Base-by-base conservation (phyloP, 1,140 invertebrate genomes). In the Thalassaphorura encarpata region DNA sequence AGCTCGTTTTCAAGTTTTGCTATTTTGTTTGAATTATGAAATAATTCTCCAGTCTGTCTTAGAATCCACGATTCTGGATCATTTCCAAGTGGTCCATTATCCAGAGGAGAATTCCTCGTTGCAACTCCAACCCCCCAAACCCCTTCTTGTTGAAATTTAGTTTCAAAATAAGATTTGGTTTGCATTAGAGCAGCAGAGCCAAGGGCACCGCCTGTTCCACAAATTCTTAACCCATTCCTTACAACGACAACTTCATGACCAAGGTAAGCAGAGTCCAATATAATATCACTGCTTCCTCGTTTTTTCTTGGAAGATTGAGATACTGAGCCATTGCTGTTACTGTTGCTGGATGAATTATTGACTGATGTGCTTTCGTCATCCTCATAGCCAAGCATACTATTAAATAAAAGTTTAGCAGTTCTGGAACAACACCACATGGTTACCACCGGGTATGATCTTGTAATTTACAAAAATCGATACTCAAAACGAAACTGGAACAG, bases 111-210 rank as follows among this genome's bases (percentile, higher is more conserved):
- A 63, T 86, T 84, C 67, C 83, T 78, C 3, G 89, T 92, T 19
- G 89, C 91, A 56, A 99, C 70, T 6, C 96, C 96, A 27, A 98
- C 78, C 11, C 88, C 91, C 95, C 96, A 99, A 28, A 55, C 79
- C 69, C 93, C 94, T 66, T 85, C 83, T 70, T 97, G 93, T 72
- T 97, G 94, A 56, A 99, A 74, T 77, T 98, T 97, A 2, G 97
- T 86, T 80, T 99, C 95, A 77, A 98, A 99, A 73, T 97, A 99
- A 16, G 93, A 88, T 77, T 99, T 99, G 64, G 94, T 96, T 72
- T 99, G 96, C 15, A 89, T 85, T 47, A 94, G 70, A 0, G 95
- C 94, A 24, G 90, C 89, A 71, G 87, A 95, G 8, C 88, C 90
- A 29, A 98, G 73, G 0, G 89, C 89, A 63, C 87, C 95, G 24